A percentile compares a stretch with the other conserved stretches of the same genome.
These are phyloP conservation scores for Galagoides demidoff DNA, from an alignment of 2,797 vertebrate species.

Conservation along the genomic window DNA sequence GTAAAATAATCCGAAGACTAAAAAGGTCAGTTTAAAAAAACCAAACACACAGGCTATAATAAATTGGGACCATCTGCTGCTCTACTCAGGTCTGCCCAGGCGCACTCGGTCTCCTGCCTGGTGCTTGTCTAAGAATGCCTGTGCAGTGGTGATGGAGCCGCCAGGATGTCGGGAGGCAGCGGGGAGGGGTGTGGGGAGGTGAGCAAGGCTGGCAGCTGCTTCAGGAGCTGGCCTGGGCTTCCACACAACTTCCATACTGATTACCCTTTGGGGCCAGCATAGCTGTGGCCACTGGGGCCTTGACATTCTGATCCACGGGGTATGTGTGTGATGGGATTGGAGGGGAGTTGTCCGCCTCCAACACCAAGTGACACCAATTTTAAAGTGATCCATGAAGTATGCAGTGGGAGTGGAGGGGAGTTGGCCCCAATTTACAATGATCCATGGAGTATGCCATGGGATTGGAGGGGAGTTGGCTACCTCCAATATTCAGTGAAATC, in stretches of 20 bases:
- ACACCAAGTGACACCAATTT: neutral
- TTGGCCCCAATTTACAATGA: no score
- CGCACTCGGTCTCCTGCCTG: neutral
- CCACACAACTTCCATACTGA: rapidly evolving
- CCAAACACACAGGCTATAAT: neutral
- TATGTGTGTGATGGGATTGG: neutral
- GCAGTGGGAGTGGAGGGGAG: no score
- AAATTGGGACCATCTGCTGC: constrained; percentile 64
- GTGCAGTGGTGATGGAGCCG: neutral
- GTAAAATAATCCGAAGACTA: constrained; percentile 50
- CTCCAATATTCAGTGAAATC: no score
- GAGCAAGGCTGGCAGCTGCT: no score
- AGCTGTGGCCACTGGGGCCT: neutral
- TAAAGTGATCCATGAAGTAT: neutral
- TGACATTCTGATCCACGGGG: neutral
- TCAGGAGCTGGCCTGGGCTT: neutral
- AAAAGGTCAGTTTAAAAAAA: constrained; percentile 32
- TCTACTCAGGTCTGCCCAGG: neutral
- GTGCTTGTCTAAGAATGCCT: constrained; percentile 48
- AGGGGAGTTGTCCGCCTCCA: rapidly evolving
- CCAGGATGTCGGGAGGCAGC: neutral
- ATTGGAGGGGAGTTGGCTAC: no score
- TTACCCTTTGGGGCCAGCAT: neutral
- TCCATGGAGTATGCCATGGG: no score
- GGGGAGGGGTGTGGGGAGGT: neutral